phyloP scores from a whole-genome alignment of 2,113 vertebrate genomes.

The Xiphorhynchus elegans region DNA sequence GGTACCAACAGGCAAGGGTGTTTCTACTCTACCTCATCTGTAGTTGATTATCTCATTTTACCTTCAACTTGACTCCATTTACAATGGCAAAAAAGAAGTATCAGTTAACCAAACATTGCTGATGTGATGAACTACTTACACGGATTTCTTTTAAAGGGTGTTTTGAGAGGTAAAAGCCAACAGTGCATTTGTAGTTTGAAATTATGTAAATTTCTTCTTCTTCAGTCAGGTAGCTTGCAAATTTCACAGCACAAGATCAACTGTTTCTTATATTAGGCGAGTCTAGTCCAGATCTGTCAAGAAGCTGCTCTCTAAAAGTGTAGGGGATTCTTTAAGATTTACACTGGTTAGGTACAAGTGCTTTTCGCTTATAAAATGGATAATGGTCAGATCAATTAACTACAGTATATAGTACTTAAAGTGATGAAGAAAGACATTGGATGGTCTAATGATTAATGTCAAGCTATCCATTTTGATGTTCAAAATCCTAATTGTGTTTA shows the following conservation, averaged over 20 bases:
- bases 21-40: constrained; percentile 40
- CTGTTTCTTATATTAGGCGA: background rate
- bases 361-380: constrained; percentile 24
- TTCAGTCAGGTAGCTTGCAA: background rate
- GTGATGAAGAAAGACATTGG: constrained; percentile 57
- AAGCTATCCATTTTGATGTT: constrained; percentile 30
- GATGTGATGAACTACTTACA: constrained; percentile 32
- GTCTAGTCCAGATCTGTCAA: background rate
- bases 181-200: background rate
- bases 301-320: background rate
- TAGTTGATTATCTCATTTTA: constrained; percentile 53
- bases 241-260: background rate
- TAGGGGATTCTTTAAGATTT: constrained; percentile 11
- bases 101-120: constrained; percentile 22
- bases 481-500: constrained; percentile 22
- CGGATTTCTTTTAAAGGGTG: constrained; percentile 8
- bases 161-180: constrained; percentile 6
- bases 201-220: background rate
- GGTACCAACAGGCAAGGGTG: constrained; percentile 13
- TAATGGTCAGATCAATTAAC: constrained; percentile 46
- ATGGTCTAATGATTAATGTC: constrained; percentile 45
- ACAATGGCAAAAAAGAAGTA: background rate
- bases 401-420: constrained; percentile 44
- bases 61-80: constrained; percentile 47
- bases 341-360: background rate